Conservation (phyloP, 2,797 vertebrate genomes). For the Petrocephalus schoutedeni region DNA sequence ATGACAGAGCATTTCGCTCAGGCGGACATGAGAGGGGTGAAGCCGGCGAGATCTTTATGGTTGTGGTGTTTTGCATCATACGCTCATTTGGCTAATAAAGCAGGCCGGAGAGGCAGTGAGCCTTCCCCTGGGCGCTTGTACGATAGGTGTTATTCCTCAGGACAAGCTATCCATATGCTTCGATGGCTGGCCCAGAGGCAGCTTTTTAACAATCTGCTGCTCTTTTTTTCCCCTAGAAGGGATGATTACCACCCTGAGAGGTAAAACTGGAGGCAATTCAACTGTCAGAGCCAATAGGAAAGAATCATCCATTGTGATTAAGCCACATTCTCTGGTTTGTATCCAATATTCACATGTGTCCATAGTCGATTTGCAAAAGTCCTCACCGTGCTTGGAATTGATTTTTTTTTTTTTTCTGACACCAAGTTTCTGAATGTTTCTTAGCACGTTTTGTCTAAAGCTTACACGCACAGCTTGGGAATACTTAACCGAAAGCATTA, state of each 20-base stretch:
- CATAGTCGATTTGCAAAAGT: not conserved
- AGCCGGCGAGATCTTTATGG: not conserved
- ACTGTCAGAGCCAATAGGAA: slow-evolving; percentile 17
- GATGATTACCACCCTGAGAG: slow-evolving; percentile 12
- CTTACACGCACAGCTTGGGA: not conserved
- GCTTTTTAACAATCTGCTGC: slow-evolving; percentile 9
- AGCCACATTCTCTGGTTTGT: not conserved
- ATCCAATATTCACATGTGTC: not conserved
- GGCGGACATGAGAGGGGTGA: not conserved
- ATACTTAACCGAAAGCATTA: not conserved
- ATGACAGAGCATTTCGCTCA: not conserved
- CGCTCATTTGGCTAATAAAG: slow-evolving; percentile 6
- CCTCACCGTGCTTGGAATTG: not conserved
- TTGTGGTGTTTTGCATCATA: not conserved
- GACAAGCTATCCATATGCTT: slow-evolving; percentile 13
- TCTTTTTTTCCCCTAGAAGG: not conserved
- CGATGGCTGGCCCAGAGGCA: not conserved
- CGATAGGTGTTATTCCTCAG: slow-evolving; percentile 15
- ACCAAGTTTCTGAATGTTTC: not conserved
- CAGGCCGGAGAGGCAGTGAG: not conserved
- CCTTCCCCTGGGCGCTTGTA: slow-evolving; percentile 5
- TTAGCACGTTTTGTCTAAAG: not conserved
- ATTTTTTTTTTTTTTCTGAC: not conserved
- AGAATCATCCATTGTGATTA: slow-evolving; percentile 7
- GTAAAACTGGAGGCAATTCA: slow-evolving; percentile 1